Base-by-base conservation (phyloP, 2,797 vertebrate genomes). In the Acropternis orthonyx region DNA sequence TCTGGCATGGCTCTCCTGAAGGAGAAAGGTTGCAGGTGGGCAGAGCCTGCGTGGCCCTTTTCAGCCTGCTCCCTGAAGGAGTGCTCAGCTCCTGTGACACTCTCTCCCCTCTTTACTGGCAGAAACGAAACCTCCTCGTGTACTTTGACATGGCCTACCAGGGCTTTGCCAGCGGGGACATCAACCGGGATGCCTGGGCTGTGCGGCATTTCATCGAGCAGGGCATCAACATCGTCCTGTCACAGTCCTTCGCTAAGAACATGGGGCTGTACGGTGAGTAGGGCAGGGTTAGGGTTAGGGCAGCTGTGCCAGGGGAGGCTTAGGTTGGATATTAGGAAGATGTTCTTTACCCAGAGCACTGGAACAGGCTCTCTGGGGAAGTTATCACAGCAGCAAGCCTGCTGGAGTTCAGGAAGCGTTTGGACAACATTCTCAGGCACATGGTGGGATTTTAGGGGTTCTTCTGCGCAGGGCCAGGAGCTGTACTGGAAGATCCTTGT, bases 71-170 rank as follows among this genome's bases (percentile, higher is more conserved):
- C 26, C 23, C 48, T 52, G 17, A 8, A 46, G 51, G 15, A 19
- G 1, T 54, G 13, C 15, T 49, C n/a, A 39, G n/a, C 51, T 66
- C 55, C n/a, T 26, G 10, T 92, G 46, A 94, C 30, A 4, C 28
- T 18, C 22, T 85, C 8, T 89, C 46, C 34, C 24, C 43, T 86
- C 51, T 83, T 78, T 58, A 67, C 78, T 94, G 61, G 84, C 97
- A 99, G 99, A 99, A 99, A 98, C 98, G 98, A 95, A 99, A 99
- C 76, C 98, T 99, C 89, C 98, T 99, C 0, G 98, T 98, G n/a
- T 99, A 99, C 97, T 99, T 99, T 14, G 99, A 99, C 98, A 99
- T 99, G 99, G 99, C 99, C 44, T 99, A 99, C 94, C 99, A 99
- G 97, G 99, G 99, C 92, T 99, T 99, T 71, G 99, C 99, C 80